Base-by-base conservation (phyloP, 1,140 invertebrate genomes). In the Nixonia krombeini region DNA sequence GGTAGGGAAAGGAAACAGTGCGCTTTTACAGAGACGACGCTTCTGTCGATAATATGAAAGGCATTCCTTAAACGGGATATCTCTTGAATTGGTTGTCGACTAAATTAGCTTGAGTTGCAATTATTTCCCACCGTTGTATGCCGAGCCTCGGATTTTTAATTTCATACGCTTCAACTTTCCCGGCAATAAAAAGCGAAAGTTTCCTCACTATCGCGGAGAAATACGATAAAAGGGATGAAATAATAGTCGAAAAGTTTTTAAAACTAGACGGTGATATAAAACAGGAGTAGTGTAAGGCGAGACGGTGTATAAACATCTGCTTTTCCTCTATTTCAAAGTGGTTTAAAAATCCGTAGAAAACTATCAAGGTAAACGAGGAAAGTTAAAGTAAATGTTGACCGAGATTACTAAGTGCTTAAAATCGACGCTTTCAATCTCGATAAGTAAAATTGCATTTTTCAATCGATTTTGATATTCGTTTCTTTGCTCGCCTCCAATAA, bases 191-290 rank as follows among this genome's bases (percentile, higher is more conserved):
- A n/a, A n/a, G n/a, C n/a, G n/a, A n/a, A n/a, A n/a, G n/a, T n/a
- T n/a, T n/a, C n/a, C n/a, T n/a, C n/a, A n/a, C n/a, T n/a, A n/a
- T n/a, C n/a, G n/a, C n/a, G n/a, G n/a, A n/a, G n/a, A n/a, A n/a
- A n/a, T n/a, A n/a, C n/a, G n/a, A n/a, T n/a, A n/a, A n/a, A n/a
- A n/a, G n/a, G n/a, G n/a, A n/a, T n/a, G n/a, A n/a, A n/a, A n/a
- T n/a, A n/a, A n/a, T n/a, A n/a, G n/a, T n/a, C n/a, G n/a, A 40
- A 65, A 65, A 42, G 46, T 53, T 49, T 58, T 25, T 18, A 42
- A 42, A 58, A 58, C 28, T 45, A 23, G 47, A 53, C 31, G 15
- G 38, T 37, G 28, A 61, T 55, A 25, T 40, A 56, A 55, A 66
- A 55, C 53, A 28, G 38, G n/a, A 38, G 37, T 45, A 66, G 50